Evolutionary conservation across 2,888 invertebrate species (phyloP), one percentile per base, ranked within the genome.

Genomic region (Caenorhabditis sp.): DNA sequence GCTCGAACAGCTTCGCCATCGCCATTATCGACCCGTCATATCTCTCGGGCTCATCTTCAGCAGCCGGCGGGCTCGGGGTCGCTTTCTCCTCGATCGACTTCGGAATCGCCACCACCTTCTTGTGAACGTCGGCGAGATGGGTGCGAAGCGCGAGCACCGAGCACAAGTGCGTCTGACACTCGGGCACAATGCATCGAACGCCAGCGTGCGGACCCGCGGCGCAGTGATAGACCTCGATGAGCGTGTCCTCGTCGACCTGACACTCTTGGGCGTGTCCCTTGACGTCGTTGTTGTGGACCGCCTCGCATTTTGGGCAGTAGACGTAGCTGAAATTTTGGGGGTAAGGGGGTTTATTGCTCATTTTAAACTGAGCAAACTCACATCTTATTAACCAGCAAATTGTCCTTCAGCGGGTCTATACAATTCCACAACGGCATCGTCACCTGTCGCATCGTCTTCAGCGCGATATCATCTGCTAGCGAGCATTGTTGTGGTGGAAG

Each of bases 371-470:
- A 68, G 5, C n/a, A 49, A 19, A 54, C 80, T 68, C 31, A 80
- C 70, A 77, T 63, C 22, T 51, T 77, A 41, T 82, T 82, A 31
- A 82, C 12, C 35, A 73, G 12, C 74, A 82, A 12, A 10, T 19
- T 35, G 28, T 79, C 74, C 54, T 79, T 79, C 10, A 74, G n/a
- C 16, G 79, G 79, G 56, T 82, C 82, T 3, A 73, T 54, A 58
- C 77, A 82, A 35, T 74, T 74, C 19, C 69, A 31, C 0, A 49
- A 14, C 0, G 82, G 73, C 12, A 82, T 2, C 6, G 24, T 12
- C 0, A 79, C n/a, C 1, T 38, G 35, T 26, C 38, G 26, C 31
- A 63, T 5, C n/a, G 63, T 44, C 12, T 8, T 14, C 16, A 7
- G 22, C 2, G 38, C 59, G n/a, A 77, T 51, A 2, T 73, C 76